Evolutionary conservation across 2,113 vertebrate species (phyloP).

Genomic region (Stigmatopora nigra): DNA sequence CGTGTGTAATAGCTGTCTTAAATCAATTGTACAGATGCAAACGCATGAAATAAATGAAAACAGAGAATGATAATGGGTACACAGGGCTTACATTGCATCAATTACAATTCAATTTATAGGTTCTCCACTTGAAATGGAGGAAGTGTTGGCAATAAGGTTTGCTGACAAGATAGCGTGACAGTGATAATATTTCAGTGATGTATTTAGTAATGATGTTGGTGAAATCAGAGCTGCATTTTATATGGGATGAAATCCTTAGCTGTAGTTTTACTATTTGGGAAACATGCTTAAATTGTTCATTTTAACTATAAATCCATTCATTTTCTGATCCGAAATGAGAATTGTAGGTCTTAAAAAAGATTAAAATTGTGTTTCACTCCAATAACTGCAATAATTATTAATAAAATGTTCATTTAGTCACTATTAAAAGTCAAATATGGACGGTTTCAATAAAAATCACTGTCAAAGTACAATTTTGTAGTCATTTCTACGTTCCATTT

Average conservation of each 20-base stretch:
- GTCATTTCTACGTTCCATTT: too few relatives aligned
- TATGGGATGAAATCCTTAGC: neutral
- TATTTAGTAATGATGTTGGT: neutral
- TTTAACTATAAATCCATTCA: neutral
- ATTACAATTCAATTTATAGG: constrained; percentile 4
- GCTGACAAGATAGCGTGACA: neutral
- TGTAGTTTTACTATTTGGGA: neutral
- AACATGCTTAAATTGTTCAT: neutral
- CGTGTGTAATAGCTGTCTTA: neutral
- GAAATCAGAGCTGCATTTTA: neutral
- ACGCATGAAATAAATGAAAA: constrained; percentile 6
- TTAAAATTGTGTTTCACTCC: too few relatives aligned
- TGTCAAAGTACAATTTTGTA: too few relatives aligned
- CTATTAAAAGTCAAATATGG: too few relatives aligned
- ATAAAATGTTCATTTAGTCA: too few relatives aligned
- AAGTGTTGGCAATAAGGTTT: neutral
- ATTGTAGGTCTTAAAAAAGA: too few relatives aligned
- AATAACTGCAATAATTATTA: too few relatives aligned
- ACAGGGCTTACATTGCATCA: constrained; percentile 1
- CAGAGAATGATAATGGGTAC: neutral
- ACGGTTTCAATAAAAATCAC: too few relatives aligned
- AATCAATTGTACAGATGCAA: constrained; percentile 1
- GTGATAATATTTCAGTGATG: neutral
- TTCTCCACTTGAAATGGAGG: neutral
- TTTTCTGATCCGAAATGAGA: too few relatives aligned